These are phyloP conservation scores for Sorex araneus DNA, from an alignment of 2,113 vertebrate genomes.

Conservation along the genomic window DNA sequence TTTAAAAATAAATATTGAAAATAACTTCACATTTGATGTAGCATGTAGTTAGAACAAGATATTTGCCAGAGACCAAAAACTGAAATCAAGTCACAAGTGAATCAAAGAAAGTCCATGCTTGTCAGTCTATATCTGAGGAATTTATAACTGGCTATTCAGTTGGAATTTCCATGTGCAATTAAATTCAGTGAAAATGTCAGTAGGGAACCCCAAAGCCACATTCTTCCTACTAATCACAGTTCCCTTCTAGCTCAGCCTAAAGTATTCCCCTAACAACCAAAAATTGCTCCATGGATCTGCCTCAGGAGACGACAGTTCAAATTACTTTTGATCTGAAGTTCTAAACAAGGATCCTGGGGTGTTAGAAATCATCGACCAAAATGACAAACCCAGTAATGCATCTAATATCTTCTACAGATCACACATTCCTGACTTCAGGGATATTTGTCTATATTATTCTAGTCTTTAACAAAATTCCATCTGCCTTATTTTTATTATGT, in stretches of 20 bases:
- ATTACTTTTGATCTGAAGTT: neutral
- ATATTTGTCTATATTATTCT: neutral
- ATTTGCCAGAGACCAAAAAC: neutral
- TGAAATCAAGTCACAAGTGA: slow-evolving; percentile 8
- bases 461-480: neutral
- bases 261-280: neutral
- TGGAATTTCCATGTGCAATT: neutral
- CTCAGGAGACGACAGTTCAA: neutral
- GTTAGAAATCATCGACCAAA: neutral
- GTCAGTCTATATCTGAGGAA: neutral
- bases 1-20: neutral
- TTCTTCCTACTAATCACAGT: neutral
- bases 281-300: neutral
- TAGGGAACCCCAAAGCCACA: neutral
- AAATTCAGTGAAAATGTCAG: neutral
- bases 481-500: slow-evolving; percentile 7
- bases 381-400: neutral
- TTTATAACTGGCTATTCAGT: neutral
- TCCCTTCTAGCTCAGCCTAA: neutral
- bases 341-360: neutral
- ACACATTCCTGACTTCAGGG: neutral
- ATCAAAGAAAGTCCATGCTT: neutral
- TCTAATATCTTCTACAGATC: neutral
- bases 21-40: neutral
- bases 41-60: neutral